A percentile compares a stretch with the other conserved stretches of the same genome.
Conservation (phyloP, 2,797 vertebrate genomes). For the Chromobotia macracanthus region DNA sequence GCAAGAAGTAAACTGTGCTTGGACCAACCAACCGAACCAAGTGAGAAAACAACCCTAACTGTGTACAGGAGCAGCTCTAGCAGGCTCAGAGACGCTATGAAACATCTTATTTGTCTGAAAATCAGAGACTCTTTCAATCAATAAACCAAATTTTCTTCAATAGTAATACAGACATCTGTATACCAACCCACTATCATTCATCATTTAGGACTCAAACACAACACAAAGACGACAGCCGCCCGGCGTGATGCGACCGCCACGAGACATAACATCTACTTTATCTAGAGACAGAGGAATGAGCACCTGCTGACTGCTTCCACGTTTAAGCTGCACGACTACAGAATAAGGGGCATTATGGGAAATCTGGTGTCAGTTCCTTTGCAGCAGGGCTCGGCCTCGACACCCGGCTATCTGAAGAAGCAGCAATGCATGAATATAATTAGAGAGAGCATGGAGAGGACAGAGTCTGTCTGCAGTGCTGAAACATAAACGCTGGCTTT, state of each 20-base stretch:
- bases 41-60: no score
- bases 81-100: neutral
- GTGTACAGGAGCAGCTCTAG: no score
- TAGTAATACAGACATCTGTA: neutral
- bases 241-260: neutral
- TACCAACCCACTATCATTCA: neutral
- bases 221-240: neutral
- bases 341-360: conserved; percentile 24
- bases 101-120: neutral
- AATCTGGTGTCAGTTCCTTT: conserved; percentile 39
- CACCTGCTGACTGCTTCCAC: conserved; percentile 11
- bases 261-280: neutral
- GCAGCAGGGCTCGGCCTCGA: conserved; percentile 8
- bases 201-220: neutral
- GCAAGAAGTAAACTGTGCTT: neutral
- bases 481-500: conserved; percentile 17
- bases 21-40: neutral
- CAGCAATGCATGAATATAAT: conserved; percentile 55
- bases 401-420: conserved; percentile 20
- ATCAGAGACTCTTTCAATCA: neutral
- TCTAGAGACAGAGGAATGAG: neutral
- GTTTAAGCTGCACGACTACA: conserved; percentile 13
- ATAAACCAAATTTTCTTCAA: neutral
- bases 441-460: conserved; percentile 45
- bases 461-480: conserved; percentile 11